phyloP scores from a whole-genome alignment of 2,797 vertebrate species.

The Periophthalmus magnuspinnatus region DNA sequence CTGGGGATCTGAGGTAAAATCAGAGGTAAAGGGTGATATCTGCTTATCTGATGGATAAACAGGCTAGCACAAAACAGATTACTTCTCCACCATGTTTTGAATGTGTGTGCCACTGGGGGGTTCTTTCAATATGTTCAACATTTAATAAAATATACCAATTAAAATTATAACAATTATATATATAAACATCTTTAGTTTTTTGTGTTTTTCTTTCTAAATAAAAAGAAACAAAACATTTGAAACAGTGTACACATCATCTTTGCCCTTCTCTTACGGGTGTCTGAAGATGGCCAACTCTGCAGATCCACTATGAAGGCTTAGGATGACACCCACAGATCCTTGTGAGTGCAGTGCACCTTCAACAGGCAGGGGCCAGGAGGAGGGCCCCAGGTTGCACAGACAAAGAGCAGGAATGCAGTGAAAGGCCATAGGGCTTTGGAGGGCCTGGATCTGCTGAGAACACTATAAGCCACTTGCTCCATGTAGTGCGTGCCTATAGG shows the following conservation, averaged over 20 bases:
- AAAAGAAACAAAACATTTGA: conserved; percentile 68
- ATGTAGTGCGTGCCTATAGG: conserved; percentile 54
- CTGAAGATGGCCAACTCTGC: conserved; percentile 44
- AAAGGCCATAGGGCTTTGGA: conserved; percentile 60
- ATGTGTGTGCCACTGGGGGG: conserved; percentile 61
- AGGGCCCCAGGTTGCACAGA: conserved; percentile 72
- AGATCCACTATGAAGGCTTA: conserved; percentile 64
- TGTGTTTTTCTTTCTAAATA: conserved; percentile 69
- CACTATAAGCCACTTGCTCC: conserved; percentile 38
- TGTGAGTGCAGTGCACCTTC: conserved; percentile 57
- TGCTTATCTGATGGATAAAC: conserved; percentile 68
- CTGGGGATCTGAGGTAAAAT: conserved; percentile 73
- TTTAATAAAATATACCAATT: conserved; percentile 80
- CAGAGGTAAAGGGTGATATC: conserved; percentile 78
- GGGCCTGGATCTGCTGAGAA: conserved; percentile 56
- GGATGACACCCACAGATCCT: conserved; percentile 60
- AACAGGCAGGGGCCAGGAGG: conserved; percentile 60
- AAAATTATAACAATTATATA: conserved; percentile 77
- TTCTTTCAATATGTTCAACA: conserved; percentile 72
- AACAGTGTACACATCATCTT: conserved; percentile 76
- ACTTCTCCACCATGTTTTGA: conserved; percentile 61
- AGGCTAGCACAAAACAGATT: conserved; percentile 62
- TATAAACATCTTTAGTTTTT: conserved; percentile 77
- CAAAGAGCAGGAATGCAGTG: conserved; percentile 73
- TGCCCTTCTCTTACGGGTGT: conserved; percentile 41